phyloP scores from a whole-genome alignment of 2,113 vertebrate species.

The Trematomus loennbergii region DNA sequence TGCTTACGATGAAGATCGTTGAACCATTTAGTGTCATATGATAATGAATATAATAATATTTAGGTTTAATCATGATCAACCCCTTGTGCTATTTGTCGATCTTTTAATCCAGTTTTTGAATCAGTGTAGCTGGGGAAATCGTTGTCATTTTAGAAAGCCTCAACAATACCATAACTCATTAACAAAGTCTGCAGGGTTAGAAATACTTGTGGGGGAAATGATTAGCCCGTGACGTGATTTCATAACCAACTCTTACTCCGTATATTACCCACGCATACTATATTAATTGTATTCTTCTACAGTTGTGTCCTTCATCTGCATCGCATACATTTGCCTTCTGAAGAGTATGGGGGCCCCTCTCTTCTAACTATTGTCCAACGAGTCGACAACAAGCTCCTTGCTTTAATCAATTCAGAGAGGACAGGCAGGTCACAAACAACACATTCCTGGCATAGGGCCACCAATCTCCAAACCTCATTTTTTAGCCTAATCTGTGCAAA shows the following conservation, averaged over 20 bases:
- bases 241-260: neutral
- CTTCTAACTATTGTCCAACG: conserved; percentile 10
- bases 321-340: neutral
- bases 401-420: conserved; percentile 58
- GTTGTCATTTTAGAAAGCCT: neutral
- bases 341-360: neutral
- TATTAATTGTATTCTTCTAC: neutral
- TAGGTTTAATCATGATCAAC: neutral
- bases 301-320: neutral
- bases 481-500: conserved; percentile 74
- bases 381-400: conserved; percentile 31
- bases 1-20: neutral
- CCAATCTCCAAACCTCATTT: conserved; percentile 36
- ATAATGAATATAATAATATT: neutral
- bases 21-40: neutral
- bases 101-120: neutral
- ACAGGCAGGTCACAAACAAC: conserved; percentile 49
- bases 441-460: conserved; percentile 59
- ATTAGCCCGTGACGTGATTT: conserved; percentile 1
- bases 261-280: neutral
- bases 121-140: neutral
- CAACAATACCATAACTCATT: neutral
- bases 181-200: neutral
- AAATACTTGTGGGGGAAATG: neutral
- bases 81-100: neutral